Conservation (phyloP, 2,888 invertebrate species). For the Acanthosepion pharaonis region DNA sequence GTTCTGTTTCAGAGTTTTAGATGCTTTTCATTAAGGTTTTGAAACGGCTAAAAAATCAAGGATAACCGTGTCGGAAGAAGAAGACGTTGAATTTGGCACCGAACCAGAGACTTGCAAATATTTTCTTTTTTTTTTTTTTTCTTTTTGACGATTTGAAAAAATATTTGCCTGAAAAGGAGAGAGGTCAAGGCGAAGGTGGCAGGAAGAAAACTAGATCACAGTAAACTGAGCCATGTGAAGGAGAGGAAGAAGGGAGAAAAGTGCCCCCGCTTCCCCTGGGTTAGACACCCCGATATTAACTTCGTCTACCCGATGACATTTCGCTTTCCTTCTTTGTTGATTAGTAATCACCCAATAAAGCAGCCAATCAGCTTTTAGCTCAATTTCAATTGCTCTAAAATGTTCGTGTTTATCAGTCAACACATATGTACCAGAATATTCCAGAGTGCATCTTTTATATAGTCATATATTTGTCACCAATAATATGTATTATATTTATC, state of each 20-base stretch:
- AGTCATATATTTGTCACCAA: too few species aligned
- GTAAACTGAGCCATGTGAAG: conserved; percentile 12
- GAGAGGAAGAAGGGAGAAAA: conserved; percentile 2
- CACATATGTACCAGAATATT: neutral
- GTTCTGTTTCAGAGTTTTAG: neutral
- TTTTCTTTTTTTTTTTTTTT: neutral
- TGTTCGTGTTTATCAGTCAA: neutral
- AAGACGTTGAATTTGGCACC: neutral
- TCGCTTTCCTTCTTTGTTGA: neutral
- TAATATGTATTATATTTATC: neutral
- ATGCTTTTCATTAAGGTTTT: neutral
- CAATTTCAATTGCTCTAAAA: neutral
- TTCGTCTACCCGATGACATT: neutral
- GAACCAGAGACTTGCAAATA: neutral
- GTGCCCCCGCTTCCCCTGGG: neutral
- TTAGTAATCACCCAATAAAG: neutral
- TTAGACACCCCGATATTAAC: neutral
- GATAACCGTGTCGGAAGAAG: neutral
- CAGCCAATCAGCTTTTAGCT: neutral
- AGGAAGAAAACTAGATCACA: conserved; percentile 20
- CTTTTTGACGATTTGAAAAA: neutral
- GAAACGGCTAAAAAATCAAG: neutral
- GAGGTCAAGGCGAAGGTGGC: neutral
- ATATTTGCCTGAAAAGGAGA: neutral
- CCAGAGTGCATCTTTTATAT: neutral